A percentile compares a stretch with the other conserved stretches of the same genome.
phyloP scores from a whole-genome alignment of 2,113 vertebrate species.

The Nematolebias whitei region DNA sequence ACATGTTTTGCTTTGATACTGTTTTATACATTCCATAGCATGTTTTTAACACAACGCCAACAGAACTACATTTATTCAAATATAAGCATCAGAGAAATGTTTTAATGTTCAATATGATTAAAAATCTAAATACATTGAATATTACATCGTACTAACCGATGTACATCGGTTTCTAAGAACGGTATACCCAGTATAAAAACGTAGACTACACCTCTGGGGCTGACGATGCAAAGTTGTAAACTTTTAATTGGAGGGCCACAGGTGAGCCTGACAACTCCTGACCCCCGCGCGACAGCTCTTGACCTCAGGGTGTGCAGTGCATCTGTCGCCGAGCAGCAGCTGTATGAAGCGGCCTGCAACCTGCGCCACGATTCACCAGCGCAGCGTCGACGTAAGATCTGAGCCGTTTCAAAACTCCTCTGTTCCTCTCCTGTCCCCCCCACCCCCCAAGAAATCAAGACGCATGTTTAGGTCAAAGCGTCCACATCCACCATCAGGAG shows the following conservation, averaged over 20 bases:
- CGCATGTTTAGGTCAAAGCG: slow-evolving; percentile 6
- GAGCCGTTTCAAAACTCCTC: slow-evolving; percentile 24
- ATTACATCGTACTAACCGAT: too few species aligned
- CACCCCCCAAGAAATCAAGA: slow-evolving; percentile 6
- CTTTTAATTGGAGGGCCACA: slow-evolving; percentile 54
- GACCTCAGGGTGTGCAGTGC: slow-evolving; percentile 33
- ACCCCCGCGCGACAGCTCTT: too few species aligned
- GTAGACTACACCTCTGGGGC: too few species aligned
- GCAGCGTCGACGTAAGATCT: slow-evolving; percentile 35
- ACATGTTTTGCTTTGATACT: too few species aligned
- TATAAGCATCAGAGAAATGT: too few species aligned
- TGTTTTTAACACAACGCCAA: too few species aligned
- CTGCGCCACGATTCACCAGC: slow-evolving; percentile 24
- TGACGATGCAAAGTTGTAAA: not conserved
- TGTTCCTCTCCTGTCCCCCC: slow-evolving; percentile 7
- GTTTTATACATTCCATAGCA: too few species aligned
- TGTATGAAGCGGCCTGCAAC: slow-evolving; percentile 55
- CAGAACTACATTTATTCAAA: too few species aligned
- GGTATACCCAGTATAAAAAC: too few species aligned
- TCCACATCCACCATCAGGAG: slow-evolving; percentile 23
- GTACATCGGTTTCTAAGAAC: too few species aligned
- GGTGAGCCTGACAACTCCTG: slow-evolving; percentile 62
- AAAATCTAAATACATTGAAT: too few species aligned
- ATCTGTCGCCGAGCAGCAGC: slow-evolving; percentile 63
- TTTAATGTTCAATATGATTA: too few species aligned